These are phyloP conservation scores for Arizona elegans DNA, from an alignment of 2,113 vertebrate species.

Conservation along the genomic window DNA sequence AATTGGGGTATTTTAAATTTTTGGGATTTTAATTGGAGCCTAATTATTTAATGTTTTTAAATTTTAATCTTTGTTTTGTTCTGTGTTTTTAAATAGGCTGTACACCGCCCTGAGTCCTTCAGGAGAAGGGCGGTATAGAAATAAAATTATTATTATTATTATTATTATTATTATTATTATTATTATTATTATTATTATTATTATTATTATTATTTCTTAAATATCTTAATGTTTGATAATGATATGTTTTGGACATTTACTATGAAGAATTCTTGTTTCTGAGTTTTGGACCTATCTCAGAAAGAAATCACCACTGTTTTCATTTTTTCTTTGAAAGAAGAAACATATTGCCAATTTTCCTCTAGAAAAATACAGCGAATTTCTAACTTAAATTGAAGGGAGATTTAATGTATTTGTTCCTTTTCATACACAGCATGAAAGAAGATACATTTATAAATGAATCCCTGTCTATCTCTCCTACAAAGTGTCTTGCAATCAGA, in stretches of 20 bases:
- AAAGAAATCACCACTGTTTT: background rate
- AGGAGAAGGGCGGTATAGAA: too few relatives aligned
- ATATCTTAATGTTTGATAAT: background rate
- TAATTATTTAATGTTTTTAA: too few relatives aligned
- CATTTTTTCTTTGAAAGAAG: background rate
- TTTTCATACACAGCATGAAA: background rate
- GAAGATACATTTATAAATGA: background rate
- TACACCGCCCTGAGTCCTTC: too few relatives aligned
- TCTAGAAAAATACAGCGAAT: background rate
- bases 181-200: too few relatives aligned
- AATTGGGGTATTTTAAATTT: too few relatives aligned
- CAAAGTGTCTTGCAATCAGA: background rate
- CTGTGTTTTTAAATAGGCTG: too few relatives aligned
- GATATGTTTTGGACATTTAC: background rate
- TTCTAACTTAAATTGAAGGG: background rate
- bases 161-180: too few relatives aligned
- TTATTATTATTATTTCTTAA: background rate
- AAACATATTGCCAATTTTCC: background rate
- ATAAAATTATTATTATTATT: too few relatives aligned
- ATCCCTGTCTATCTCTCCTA: background rate
- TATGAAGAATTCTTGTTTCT: background rate
- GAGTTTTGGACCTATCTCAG: background rate
- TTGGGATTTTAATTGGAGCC: too few relatives aligned
- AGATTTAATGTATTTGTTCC: background rate
- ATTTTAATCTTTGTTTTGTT: too few relatives aligned